Evolutionary conservation across 1,140 invertebrate species (phyloP).

Genomic region (Caenorhabditis inopinata): DNA sequence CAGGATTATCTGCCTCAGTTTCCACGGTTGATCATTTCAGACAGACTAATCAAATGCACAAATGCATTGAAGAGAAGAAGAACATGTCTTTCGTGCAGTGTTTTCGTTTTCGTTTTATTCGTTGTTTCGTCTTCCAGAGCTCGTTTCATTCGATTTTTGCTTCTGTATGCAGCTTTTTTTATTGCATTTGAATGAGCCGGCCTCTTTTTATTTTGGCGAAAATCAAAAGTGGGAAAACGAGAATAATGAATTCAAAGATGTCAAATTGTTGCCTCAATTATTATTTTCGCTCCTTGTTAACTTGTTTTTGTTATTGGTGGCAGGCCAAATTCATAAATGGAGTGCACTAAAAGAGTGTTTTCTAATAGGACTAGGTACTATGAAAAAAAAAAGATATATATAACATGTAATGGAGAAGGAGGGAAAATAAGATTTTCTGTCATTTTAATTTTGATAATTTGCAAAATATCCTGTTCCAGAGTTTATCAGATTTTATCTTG

Average conservation of each 20-base stretch:
- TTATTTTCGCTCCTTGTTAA: too few relatives aligned
- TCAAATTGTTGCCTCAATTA: conserved; percentile 16
- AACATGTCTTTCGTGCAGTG: background rate
- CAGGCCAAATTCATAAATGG: too few relatives aligned
- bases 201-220: background rate
- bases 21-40: background rate
- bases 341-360: too few relatives aligned
- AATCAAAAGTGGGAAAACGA: background rate
- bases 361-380: too few relatives aligned
- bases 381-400: too few relatives aligned
- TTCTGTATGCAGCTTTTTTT: background rate
- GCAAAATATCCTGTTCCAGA: too few relatives aligned
- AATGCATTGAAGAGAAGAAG: background rate
- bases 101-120: background rate
- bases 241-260: background rate
- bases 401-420: too few relatives aligned
- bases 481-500: too few relatives aligned
- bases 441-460: too few relatives aligned
- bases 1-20: background rate
- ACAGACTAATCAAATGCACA: background rate
- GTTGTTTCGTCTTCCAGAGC: background rate
- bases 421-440: too few relatives aligned
- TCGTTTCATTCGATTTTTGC: conserved; percentile 7
- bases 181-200: conserved; percentile 6
- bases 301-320: background rate